Percentiles rank a stretch among this genome's conserved stretches.
These are phyloP conservation scores for Petrolisthes manimaculis DNA, from an alignment of 2,888 invertebrate species.

Conservation along the genomic window DNA sequence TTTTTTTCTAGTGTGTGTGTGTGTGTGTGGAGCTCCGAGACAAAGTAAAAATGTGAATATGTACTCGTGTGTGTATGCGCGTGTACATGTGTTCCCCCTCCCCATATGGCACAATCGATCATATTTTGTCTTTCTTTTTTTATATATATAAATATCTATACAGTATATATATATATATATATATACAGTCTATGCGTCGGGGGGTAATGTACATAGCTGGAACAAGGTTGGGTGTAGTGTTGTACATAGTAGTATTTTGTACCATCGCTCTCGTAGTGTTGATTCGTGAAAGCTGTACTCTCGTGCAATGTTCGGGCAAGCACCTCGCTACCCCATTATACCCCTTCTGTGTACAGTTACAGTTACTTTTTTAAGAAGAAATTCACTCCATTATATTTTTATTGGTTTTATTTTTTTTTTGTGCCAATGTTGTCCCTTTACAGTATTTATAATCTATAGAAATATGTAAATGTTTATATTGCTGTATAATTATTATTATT, in stretches of 20 bases:
- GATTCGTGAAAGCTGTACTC: slow-evolving; percentile 18
- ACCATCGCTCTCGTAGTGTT: slow-evolving; percentile 47
- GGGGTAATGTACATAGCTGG: neutral
- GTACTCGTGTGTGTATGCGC: neutral
- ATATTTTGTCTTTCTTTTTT: slow-evolving; percentile 9
- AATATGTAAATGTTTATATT: slow-evolving; percentile 43
- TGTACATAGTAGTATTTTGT: slow-evolving; percentile 56
- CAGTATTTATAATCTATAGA: slow-evolving; percentile 51
- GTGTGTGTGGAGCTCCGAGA: neutral
- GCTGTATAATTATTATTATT: slow-evolving; percentile 11
- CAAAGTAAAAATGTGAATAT: neutral
- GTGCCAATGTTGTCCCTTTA: slow-evolving; percentile 48
- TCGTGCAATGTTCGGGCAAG: neutral
- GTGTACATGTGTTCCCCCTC: neutral
- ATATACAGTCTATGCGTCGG: neutral
- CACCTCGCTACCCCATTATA: neutral
- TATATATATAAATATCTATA: slow-evolving; percentile 13
- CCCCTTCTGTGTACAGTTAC: neutral
- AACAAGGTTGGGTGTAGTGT: neutral
- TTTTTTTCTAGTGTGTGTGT: no score
- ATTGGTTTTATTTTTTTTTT: slow-evolving; percentile 27
- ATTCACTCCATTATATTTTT: neutral
- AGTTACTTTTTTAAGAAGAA: neutral
- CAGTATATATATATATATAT: slow-evolving; percentile 21
- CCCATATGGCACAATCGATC: slow-evolving; percentile 4